Evolutionary conservation across 2,113 vertebrate genomes (phyloP).

Genomic region (Dicrurus megarhynchus): DNA sequence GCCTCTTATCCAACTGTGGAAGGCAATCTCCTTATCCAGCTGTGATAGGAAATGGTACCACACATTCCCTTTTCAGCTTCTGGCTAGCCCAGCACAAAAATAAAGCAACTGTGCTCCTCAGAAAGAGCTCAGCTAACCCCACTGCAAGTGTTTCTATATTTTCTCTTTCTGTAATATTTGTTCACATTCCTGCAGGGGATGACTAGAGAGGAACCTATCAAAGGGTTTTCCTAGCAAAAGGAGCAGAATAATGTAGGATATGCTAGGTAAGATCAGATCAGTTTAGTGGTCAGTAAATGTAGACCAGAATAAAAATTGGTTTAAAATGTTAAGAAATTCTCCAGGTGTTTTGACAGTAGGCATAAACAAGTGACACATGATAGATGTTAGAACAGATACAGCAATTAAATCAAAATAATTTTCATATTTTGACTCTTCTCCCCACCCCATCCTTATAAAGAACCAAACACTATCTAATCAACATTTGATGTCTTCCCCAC

Average conservation of each 20-base stretch:
- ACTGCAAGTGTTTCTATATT: neutral
- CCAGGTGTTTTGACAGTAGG: neutral
- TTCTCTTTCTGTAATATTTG: neutral
- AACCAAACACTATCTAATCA: neutral
- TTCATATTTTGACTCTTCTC: neutral
- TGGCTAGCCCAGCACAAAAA: neutral
- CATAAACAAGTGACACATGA: neutral
- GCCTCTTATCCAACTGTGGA: slow-evolving; percentile 23
- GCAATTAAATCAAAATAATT: neutral
- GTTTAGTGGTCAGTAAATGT: neutral
- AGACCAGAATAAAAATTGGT: neutral
- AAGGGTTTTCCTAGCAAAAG: neutral
- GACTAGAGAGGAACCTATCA: neutral
- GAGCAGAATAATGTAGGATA: neutral
- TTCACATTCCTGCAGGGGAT: neutral
- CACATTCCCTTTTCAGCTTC: neutral
- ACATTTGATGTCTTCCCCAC: neutral
- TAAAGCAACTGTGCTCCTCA: neutral
- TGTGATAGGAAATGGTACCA: neutral
- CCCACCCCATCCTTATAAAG: neutral
- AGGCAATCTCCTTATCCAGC: neutral
- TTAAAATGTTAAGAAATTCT: neutral
- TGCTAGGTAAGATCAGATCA: no score
- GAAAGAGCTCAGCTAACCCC: neutral
- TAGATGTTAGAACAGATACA: neutral